Conservation (phyloP, 2,888 invertebrate genomes). For the Apamea anceps region DNA sequence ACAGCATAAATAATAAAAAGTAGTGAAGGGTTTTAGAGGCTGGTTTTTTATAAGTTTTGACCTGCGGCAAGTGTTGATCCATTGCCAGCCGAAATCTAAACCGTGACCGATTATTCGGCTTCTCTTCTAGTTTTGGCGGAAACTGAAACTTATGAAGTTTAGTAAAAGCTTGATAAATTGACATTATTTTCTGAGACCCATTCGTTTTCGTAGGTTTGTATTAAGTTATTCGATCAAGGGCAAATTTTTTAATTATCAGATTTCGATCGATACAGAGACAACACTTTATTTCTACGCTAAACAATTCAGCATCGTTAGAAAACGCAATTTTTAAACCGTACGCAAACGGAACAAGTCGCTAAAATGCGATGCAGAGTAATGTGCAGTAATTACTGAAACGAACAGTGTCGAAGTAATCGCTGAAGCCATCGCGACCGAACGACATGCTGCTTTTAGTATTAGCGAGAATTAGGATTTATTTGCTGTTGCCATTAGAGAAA, state of each 20-base stretch:
- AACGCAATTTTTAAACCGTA: too few relatives aligned
- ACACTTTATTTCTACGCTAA: too few relatives aligned
- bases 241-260: not conserved
- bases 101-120: not conserved
- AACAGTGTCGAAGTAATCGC: too few relatives aligned
- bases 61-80: not conserved
- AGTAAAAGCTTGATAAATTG: not conserved
- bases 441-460: too few relatives aligned
- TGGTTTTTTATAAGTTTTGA: too few relatives aligned
- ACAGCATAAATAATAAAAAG: not conserved
- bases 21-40: not conserved
- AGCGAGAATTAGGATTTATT: too few relatives aligned
- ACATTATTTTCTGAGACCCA: not conserved
- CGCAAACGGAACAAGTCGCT: too few relatives aligned
- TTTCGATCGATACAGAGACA: not conserved
- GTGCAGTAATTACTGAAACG: too few relatives aligned
- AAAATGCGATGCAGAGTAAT: too few relatives aligned
- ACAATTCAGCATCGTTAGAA: too few relatives aligned
- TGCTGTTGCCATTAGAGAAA: not conserved
- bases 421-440: too few relatives aligned
- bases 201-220: not conserved
- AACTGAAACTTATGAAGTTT: not conserved
- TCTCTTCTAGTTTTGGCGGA: not conserved
- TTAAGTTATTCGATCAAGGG: not conserved
- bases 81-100: not conserved